A percentile compares a stretch with the other conserved stretches of the same genome.
Evolutionary conservation across 2,113 vertebrate species (phyloP).

Genomic region (Oncorhynchus nerka): DNA sequence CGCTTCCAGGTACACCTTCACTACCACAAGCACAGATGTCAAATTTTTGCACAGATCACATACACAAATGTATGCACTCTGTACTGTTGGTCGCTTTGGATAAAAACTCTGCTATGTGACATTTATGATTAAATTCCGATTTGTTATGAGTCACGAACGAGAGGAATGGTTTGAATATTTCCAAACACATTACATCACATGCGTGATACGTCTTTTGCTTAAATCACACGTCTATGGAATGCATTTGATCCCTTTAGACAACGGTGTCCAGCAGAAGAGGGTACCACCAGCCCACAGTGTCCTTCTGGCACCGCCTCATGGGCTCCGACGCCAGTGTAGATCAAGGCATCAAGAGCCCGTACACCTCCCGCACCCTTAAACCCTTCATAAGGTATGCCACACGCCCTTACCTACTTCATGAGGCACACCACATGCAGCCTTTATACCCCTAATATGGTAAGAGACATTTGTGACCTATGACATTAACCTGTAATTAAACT

Average conservation of each 20-base stretch:
- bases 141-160: too few species aligned
- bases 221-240: neutral
- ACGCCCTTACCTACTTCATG: too few species aligned
- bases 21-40: too few species aligned
- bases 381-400: slow-evolving; percentile 88
- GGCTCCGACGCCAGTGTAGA: slow-evolving; percentile 84
- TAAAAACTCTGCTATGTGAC: too few species aligned
- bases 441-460: too few species aligned
- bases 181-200: neutral
- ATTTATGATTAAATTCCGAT: too few species aligned
- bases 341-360: slow-evolving; percentile 90
- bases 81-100: neutral
- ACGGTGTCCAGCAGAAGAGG: slow-evolving; percentile 73
- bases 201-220: neutral
- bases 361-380: slow-evolving; percentile 90
- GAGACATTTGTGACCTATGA: too few species aligned
- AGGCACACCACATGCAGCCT: too few species aligned
- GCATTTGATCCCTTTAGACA: slow-evolving; percentile 68
- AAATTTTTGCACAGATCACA: too few species aligned
- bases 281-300: slow-evolving; percentile 72
- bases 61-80: neutral
- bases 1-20: slow-evolving; percentile 86
- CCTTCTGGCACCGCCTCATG: slow-evolving; percentile 89
- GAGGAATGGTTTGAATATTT: too few species aligned
- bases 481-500: too few species aligned